phyloP scores from a whole-genome alignment of 2,113 vertebrate species.

The Tachuris rubrigastra region DNA sequence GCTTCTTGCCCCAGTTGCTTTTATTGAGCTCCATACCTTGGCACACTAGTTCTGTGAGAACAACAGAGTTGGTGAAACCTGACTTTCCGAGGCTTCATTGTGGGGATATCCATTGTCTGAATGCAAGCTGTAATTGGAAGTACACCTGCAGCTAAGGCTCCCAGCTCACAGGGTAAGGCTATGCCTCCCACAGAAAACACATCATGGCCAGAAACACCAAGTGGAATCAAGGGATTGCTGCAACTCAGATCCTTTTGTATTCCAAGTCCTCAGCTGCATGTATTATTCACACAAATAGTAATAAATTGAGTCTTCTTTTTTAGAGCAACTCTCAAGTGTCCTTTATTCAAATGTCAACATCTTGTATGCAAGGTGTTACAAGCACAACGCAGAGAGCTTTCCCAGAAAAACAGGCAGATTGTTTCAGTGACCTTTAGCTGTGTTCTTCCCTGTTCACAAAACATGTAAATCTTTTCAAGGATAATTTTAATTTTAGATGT shows the following conservation, averaged over 20 bases:
- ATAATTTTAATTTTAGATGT: constrained; percentile 45
- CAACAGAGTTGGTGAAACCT: neutral
- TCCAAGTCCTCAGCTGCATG: neutral
- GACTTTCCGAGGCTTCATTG: neutral
- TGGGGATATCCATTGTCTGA: neutral
- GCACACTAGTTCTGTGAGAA: neutral
- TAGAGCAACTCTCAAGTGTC: constrained; percentile 32
- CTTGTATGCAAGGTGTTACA: constrained; percentile 62
- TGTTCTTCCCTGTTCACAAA: neutral
- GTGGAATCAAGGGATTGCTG: neutral
- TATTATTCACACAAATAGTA: neutral
- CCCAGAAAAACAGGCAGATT: constrained; percentile 55
- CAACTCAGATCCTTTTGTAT: neutral
- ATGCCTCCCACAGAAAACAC: neutral
- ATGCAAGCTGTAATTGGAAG: neutral
- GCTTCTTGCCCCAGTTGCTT: neutral
- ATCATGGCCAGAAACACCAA: neutral
- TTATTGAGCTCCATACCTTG: neutral
- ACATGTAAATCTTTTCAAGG: neutral
- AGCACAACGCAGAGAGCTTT: neutral
- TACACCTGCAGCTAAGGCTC: neutral
- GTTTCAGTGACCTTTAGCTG: constrained; percentile 53
- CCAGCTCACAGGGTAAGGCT: neutral
- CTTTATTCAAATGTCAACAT: constrained; percentile 66
- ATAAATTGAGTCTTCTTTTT: constrained; percentile 11